Conservation (phyloP, 2,797 vertebrate species). For the Ispidina picta region DNA sequence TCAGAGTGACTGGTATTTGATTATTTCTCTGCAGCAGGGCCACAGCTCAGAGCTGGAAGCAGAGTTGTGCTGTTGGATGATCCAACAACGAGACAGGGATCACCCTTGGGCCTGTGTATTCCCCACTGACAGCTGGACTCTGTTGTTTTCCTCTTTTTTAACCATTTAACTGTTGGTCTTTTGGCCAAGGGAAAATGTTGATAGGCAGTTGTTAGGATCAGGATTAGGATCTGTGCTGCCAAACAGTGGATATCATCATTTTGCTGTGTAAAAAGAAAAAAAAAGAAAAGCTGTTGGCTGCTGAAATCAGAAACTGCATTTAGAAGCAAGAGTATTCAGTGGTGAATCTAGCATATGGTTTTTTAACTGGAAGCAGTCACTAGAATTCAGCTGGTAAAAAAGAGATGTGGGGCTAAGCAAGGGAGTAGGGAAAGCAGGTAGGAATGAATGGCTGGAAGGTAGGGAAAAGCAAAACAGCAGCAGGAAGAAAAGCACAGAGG, state of each 20-base stretch:
- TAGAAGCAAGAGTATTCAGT: neutral
- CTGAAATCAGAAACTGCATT: neutral
- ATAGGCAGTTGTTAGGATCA: neutral
- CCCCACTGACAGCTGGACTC: neutral
- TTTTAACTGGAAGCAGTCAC: neutral
- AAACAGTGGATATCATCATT: neutral
- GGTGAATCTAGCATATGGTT: neutral
- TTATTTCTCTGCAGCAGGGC: neutral
- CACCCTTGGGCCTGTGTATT: neutral
- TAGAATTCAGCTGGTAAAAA: neutral
- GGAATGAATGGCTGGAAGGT: neutral
- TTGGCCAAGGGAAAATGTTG: neutral
- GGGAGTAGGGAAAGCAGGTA: neutral
- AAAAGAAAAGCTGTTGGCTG: neutral
- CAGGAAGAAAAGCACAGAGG: neutral
- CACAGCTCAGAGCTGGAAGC: neutral
- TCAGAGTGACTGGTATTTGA: neutral
- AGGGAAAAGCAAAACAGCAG: neutral
- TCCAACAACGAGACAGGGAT: neutral
- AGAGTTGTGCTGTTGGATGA: neutral
- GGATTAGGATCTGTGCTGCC: neutral
- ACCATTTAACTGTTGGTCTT: neutral
- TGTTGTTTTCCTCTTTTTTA: neutral
- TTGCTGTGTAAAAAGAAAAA: neutral
- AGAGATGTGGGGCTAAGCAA: neutral